These are phyloP conservation scores for Orchestia grillus DNA, from an alignment of 1,140 invertebrate genomes.

Conservation along the genomic window DNA sequence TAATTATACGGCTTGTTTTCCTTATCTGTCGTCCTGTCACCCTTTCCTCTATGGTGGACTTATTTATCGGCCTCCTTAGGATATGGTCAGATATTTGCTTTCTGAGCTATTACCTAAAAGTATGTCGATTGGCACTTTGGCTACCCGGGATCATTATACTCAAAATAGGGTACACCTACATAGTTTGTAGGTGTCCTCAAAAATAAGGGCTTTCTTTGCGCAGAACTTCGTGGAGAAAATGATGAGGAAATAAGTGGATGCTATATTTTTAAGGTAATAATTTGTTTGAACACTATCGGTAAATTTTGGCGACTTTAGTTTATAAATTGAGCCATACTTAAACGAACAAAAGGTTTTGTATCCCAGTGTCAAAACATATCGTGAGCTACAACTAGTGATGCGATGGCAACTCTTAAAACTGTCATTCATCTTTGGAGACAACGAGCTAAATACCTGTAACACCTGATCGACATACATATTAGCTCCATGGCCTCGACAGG, in stretches of 20 bases:
- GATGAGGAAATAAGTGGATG: neutral
- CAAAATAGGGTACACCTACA: neutral
- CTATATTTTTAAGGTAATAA: neutral
- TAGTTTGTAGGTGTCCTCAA: neutral
- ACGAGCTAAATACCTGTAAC: neutral
- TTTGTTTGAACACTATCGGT: neutral
- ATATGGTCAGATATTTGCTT: slow-evolving; percentile 24
- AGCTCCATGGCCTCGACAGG: neutral
- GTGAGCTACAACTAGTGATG: neutral
- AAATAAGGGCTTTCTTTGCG: neutral
- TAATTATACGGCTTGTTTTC: slow-evolving; percentile 44
- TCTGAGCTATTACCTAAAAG: neutral
- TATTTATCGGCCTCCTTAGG: slow-evolving; percentile 33
- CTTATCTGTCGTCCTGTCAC: slow-evolving; percentile 55
- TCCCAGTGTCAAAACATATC: neutral
- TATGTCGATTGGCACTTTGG: slow-evolving; percentile 38
- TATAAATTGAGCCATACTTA: neutral
- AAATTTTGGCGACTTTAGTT: neutral
- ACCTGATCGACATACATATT: neutral
- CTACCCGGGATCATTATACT: neutral
- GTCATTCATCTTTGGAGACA: neutral
- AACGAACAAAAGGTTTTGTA: neutral
- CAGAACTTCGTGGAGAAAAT: neutral
- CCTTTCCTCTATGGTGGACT: slow-evolving; percentile 34
- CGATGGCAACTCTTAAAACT: neutral